Base-by-base conservation (phyloP, 2,113 vertebrate species). In the Bungarus multicinctus region DNA sequence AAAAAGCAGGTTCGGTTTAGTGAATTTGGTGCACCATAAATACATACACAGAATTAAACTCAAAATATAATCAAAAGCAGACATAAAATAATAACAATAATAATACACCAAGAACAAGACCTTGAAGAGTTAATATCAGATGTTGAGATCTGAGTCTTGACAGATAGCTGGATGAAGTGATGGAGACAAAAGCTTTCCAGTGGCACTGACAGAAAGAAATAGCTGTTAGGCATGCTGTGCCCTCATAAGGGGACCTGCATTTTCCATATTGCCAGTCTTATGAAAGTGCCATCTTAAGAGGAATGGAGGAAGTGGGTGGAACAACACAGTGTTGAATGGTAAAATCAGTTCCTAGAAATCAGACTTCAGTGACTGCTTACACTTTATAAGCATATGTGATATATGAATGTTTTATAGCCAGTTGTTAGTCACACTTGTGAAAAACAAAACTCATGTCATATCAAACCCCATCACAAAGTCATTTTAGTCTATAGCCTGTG, bases 301-400 rank as follows among this genome's bases (percentile, higher is more conserved):
- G 74, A 94, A 89, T 93, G 93, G 93, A 93, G 9, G 55, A 89
- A 91, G 94, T 45, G 27, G 81, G n/a, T 95, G 93, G 85, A 85
- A 69, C 34, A 94, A 91, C 85, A 89, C 91, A 47, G n/a, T 53
- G 86, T 3, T 85, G 60, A 88, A 34, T 89, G 93, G 69, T 91
- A 94, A 64, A 94, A 88, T 95, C 34, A 93, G 95, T 96, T 95
- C 93, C 94, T 95, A 94, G 55, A 93, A 92, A 92, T 89, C 95
- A 93, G 92, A 96, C 87, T 91, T 90, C 95, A 92, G 89, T 95
- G 95, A 93, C 93, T 95, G 64, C 57, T 91, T 96, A 96, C 16
- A 93, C 94, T 96, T 95, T 91, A 95, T 92, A 86, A 96, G 1
- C 87, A 93, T 89, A 92, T 90, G 54, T 95, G 11, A 3, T 85